Percentiles rank a stretch among this genome's conserved stretches.
These are phyloP conservation scores for Drosophila fuyamai DNA, from an alignment of 1,140 invertebrate species.

Conservation along the genomic window DNA sequence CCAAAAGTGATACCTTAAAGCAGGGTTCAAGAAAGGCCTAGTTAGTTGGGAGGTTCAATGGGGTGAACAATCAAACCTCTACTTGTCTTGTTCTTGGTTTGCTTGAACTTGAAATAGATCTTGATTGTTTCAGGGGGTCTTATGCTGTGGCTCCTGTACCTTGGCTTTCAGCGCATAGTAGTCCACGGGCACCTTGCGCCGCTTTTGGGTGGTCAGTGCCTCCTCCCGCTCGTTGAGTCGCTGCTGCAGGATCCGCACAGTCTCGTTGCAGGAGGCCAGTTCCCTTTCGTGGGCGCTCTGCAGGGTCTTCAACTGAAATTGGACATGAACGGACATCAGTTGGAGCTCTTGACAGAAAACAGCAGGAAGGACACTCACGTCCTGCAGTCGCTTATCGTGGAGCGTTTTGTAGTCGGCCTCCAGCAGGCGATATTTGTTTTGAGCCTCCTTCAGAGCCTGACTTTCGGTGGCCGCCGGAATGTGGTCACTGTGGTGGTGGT, in stretches of 20 bases:
- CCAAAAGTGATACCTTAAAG: slow-evolving; percentile 75
- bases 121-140: neutral
- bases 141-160: slow-evolving; percentile 46
- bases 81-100: neutral
- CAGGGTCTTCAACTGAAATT: slow-evolving; percentile 88
- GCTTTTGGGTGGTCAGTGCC: slow-evolving; percentile 76
- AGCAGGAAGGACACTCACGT: slow-evolving; percentile 85
- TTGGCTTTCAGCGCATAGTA: slow-evolving; percentile 84
- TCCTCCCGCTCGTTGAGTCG: slow-evolving; percentile 82
- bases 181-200: slow-evolving; percentile 83
- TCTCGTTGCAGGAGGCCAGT: slow-evolving; percentile 85
- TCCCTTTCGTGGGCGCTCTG: slow-evolving; percentile 92
- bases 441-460: slow-evolving; percentile 87
- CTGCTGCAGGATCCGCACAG: slow-evolving; percentile 79
- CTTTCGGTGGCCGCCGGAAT: slow-evolving; percentile 86
- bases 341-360: neutral
- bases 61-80: neutral
- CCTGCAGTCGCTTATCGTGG: slow-evolving; percentile 91
- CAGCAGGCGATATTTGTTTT: slow-evolving; percentile 87
- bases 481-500: slow-evolving; percentile 84
- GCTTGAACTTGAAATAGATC: slow-evolving; percentile 6
- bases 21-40: neutral
- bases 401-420: slow-evolving; percentile 89
- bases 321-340: neutral
- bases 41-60: no score